A percentile compares a stretch with the other conserved stretches of the same genome.
Conservation (phyloP, 1,140 invertebrate genomes). For the Pseudomyrmex dendroicus region DNA sequence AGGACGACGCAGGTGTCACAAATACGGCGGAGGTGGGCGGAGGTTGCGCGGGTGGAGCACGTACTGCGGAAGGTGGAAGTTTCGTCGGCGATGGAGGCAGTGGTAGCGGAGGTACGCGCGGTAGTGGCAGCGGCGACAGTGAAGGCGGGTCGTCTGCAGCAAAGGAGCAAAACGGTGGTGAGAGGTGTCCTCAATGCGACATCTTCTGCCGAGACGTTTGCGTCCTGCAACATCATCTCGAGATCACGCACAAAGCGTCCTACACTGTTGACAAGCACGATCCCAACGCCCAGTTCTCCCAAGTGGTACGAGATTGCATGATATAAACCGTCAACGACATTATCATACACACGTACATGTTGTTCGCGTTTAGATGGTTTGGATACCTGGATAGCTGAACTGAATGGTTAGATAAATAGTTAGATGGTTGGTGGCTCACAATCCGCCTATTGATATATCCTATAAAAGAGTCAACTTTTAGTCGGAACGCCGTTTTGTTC, state of each 20-base stretch:
- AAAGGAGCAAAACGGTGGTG: constrained; percentile 70
- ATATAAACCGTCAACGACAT: constrained; percentile 67
- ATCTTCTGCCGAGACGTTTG: constrained; percentile 82
- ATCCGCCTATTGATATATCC: constrained; percentile 39
- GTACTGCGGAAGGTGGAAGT: constrained; percentile 71
- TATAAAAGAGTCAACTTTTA: constrained; percentile 32
- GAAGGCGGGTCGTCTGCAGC: constrained; percentile 65
- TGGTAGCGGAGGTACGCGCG: constrained; percentile 58
- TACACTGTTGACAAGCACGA: constrained; percentile 82
- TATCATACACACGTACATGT: neutral
- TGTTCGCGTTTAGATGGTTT: neutral
- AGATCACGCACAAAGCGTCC: constrained; percentile 82
- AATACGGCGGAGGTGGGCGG: constrained; percentile 81
- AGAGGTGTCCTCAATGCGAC: constrained; percentile 83
- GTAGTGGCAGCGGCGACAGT: constrained; percentile 37
- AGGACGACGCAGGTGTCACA: constrained; percentile 81
- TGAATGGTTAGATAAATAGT: too few species aligned
- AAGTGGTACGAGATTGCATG: constrained; percentile 81
- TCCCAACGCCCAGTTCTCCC: constrained; percentile 83
- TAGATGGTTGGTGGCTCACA: too few species aligned
- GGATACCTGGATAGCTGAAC: too few species aligned
- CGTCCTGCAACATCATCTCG: constrained; percentile 82
- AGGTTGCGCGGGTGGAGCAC: constrained; percentile 80
- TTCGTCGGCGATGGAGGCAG: constrained; percentile 47
- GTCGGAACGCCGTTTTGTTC: constrained; percentile 23